phyloP scores from a whole-genome alignment of 2,797 vertebrate species.

The Simalia tracyae region DNA sequence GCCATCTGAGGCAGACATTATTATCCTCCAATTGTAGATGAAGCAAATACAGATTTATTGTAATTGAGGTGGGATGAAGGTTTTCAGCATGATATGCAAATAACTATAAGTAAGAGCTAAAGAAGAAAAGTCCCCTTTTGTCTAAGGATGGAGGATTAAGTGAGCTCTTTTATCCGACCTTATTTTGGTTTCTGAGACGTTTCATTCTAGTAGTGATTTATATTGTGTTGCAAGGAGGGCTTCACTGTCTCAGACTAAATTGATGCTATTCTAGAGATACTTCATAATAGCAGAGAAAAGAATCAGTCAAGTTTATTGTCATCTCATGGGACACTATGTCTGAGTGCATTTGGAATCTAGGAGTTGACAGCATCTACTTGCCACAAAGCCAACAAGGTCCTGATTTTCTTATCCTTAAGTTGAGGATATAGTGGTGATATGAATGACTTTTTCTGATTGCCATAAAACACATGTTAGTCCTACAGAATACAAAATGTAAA shows the following conservation, averaged over 20 bases:
- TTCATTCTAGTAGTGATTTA: slow-evolving; percentile 1
- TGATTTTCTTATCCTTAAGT: not conserved
- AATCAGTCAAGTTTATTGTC: slow-evolving; percentile 11
- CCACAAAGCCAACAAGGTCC: not conserved
- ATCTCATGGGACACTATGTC: not conserved
- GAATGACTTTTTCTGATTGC: not conserved
- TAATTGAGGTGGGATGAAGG: not conserved
- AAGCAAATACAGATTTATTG: slow-evolving; percentile 8
- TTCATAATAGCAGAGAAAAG: not conserved
- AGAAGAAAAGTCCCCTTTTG: not conserved
- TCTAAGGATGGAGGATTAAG: not conserved
- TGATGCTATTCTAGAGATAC: not conserved
- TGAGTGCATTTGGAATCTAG: not conserved
- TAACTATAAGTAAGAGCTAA: not conserved
- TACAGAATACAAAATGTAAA: not conserved
- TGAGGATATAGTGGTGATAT: not conserved
- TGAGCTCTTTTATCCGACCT: not conserved
- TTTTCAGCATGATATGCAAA: not conserved
- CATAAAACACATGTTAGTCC: not conserved
- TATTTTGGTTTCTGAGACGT: slow-evolving; percentile 4
- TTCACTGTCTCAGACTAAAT: not conserved
- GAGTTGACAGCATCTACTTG: not conserved
- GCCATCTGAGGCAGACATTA: not conserved
- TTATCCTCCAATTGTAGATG: not conserved
- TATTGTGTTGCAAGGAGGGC: not conserved